These are phyloP conservation scores for Trypoxylon attenuatum DNA, from an alignment of 2,888 invertebrate species.

Conservation along the genomic window DNA sequence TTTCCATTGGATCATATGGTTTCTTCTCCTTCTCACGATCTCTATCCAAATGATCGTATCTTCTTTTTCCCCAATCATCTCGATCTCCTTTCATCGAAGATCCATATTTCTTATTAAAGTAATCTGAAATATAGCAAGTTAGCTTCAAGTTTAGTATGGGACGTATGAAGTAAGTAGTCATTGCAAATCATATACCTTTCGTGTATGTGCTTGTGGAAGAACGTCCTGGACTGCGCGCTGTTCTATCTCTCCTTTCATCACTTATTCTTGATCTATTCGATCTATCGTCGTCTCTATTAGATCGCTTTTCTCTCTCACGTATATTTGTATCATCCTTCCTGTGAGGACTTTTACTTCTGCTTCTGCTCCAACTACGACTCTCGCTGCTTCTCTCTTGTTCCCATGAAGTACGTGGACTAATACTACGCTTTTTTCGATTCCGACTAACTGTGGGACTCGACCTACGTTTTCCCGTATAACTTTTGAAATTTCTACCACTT, in stretches of 20 bases:
- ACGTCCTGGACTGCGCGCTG: slow-evolving; percentile 40
- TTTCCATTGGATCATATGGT: slow-evolving; percentile 67
- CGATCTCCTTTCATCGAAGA: slow-evolving; percentile 50
- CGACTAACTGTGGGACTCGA: slow-evolving; percentile 55
- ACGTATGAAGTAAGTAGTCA: neutral
- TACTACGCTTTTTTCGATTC: slow-evolving; percentile 42
- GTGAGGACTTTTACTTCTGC: slow-evolving; percentile 66
- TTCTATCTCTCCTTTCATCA: slow-evolving; percentile 63
- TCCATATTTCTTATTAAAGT: slow-evolving; percentile 44
- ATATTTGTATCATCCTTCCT: slow-evolving; percentile 53
- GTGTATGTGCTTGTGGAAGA: neutral
- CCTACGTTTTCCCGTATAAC: slow-evolving; percentile 52
- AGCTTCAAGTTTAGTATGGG: too few species aligned
- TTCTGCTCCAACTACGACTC: slow-evolving; percentile 65
- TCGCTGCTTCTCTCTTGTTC: slow-evolving; percentile 61
- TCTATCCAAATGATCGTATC: slow-evolving; percentile 52
- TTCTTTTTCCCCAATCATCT: slow-evolving; percentile 54
- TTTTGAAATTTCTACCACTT: slow-evolving; percentile 37
- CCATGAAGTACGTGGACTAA: slow-evolving; percentile 61
- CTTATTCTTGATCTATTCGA: slow-evolving; percentile 29
- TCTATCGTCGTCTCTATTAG: slow-evolving; percentile 55
- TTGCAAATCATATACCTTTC: neutral
- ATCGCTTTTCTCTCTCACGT: slow-evolving; percentile 38
- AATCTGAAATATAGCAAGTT: slow-evolving; percentile 42
- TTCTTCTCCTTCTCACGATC: slow-evolving; percentile 54